Conservation (phyloP, 2,113 vertebrate genomes). For the Mugil cephalus region DNA sequence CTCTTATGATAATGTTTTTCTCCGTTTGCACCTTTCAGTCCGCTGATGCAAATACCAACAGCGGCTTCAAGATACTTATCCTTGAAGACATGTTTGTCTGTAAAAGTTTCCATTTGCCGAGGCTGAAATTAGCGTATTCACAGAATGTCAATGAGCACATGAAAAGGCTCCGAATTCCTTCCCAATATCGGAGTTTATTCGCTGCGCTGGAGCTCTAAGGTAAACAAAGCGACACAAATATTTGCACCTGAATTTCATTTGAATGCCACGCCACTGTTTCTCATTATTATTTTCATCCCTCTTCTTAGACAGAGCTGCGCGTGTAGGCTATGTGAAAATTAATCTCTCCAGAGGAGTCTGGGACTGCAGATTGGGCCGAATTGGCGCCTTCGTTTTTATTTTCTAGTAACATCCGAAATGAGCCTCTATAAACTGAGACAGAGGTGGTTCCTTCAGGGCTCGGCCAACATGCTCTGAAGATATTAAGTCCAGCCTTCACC, state of each 20-base stretch:
- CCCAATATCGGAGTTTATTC: constrained; percentile 14
- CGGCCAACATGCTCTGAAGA: constrained; percentile 59
- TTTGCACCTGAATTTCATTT: not conserved
- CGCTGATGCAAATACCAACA: not conserved
- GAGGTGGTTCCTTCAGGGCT: constrained; percentile 48
- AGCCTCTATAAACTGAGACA: constrained; percentile 24
- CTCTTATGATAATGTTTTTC: not conserved
- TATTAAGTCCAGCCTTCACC: constrained; percentile 72
- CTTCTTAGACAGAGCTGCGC: not conserved
- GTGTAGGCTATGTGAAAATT: not conserved
- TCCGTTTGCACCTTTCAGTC: constrained; percentile 2
- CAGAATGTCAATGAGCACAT: not conserved
- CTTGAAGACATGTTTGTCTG: not conserved
- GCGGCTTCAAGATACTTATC: not conserved
- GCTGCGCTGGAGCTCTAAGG: not conserved
- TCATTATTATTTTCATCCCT: not conserved
- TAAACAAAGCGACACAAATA: not conserved
- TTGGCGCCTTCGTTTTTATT: constrained; percentile 54
- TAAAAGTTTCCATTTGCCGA: not conserved
- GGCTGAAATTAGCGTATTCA: not conserved
- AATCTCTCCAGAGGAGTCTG: not conserved
- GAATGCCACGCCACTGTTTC: not conserved
- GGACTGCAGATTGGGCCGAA: constrained; percentile 18
- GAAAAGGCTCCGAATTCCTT: constrained; percentile 5
- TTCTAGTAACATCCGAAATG: constrained; percentile 39